Conservation (phyloP, 2,888 invertebrate genomes). For the Yponomeuta evonymella region DNA sequence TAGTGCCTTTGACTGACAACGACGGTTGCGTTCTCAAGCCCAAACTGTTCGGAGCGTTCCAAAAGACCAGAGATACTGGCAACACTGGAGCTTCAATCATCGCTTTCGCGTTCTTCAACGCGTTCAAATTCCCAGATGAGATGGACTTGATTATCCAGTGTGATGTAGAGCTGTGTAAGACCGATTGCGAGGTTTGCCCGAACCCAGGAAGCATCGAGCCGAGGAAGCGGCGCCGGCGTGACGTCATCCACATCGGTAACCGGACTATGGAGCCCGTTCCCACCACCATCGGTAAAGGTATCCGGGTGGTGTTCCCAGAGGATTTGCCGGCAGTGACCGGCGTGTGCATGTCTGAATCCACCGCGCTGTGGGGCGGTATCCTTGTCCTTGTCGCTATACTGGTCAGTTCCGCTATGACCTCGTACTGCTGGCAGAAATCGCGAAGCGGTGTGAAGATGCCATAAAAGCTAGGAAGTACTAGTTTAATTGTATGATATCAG, state of each 20-base stretch:
- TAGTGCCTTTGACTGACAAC: slow-evolving; percentile 82
- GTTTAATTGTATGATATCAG: neutral
- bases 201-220: slow-evolving; percentile 78
- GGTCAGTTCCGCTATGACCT: slow-evolving; percentile 64
- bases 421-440: slow-evolving; percentile 61
- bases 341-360: slow-evolving; percentile 79
- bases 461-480: slow-evolving; percentile 24
- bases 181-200: slow-evolving; percentile 84
- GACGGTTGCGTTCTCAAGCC: slow-evolving; percentile 86
- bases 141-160: slow-evolving; percentile 90
- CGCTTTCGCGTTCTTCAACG: slow-evolving; percentile 86
- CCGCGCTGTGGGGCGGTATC: slow-evolving; percentile 78
- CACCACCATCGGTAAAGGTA: slow-evolving; percentile 78
- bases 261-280: slow-evolving; percentile 72
- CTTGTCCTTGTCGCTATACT: slow-evolving; percentile 78
- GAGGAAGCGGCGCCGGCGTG: slow-evolving; percentile 54
- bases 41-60: slow-evolving; percentile 88
- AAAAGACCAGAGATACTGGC: slow-evolving; percentile 84
- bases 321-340: slow-evolving; percentile 71
- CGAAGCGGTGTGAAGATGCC: slow-evolving; percentile 49
- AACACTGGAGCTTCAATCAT: slow-evolving; percentile 84
- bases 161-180: slow-evolving; percentile 88
- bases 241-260: slow-evolving; percentile 62
- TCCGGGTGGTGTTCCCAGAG: slow-evolving; percentile 82
- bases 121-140: slow-evolving; percentile 89